phyloP scores from a whole-genome alignment of 2,113 vertebrate species.

The Neolamprologus sp. region DNA sequence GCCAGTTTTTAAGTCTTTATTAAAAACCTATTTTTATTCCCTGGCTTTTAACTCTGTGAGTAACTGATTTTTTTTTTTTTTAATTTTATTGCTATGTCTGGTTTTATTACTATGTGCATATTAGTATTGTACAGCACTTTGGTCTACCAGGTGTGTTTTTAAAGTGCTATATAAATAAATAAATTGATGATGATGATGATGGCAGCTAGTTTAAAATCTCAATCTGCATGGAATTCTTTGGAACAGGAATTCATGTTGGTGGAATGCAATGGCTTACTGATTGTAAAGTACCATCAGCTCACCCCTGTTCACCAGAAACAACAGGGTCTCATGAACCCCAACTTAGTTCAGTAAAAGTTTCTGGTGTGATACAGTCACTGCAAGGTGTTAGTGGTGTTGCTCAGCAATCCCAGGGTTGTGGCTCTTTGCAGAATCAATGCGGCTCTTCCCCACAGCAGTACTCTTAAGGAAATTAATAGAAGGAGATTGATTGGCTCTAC shows the following conservation, averaged over 20 bases:
- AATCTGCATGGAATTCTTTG: background rate
- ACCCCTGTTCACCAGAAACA: rapidly evolving
- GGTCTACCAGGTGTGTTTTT: no score
- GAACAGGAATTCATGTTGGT: background rate
- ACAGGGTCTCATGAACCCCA: rapidly evolving
- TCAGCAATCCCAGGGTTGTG: background rate
- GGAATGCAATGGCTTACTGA: background rate
- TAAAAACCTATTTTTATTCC: no score
- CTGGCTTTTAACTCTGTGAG: no score
- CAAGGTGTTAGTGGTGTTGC: background rate
- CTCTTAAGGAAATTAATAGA: background rate
- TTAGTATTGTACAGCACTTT: no score
- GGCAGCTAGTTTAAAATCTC: background rate
- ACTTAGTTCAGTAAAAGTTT: background rate
- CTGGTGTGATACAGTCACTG: background rate
- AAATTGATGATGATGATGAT: background rate
- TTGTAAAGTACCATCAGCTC: background rate
- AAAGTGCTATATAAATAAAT: no score
- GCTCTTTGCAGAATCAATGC: background rate
- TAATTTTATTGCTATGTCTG: no score
- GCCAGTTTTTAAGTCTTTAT: no score
- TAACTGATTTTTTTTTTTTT: no score
- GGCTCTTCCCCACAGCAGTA: rapidly evolving
- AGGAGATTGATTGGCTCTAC: background rate
- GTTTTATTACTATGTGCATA: no score